A percentile compares a stretch with the other conserved stretches of the same genome.
phyloP scores from a whole-genome alignment of 2,113 vertebrate genomes.

The Butorides virescens region DNA sequence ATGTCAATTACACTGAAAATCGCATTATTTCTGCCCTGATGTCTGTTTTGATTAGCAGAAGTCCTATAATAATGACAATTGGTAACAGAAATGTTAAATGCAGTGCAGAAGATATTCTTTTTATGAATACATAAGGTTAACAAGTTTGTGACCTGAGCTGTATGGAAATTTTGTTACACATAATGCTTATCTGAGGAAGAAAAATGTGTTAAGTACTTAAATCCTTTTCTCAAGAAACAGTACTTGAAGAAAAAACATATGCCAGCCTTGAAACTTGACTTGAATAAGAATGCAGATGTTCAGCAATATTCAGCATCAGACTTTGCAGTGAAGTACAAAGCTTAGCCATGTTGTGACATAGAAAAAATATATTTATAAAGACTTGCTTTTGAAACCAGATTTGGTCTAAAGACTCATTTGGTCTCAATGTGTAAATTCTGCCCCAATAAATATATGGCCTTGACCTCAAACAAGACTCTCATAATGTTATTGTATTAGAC shows the following conservation, averaged over 20 bases:
- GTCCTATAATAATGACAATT: neutral
- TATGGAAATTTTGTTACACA: conserved; percentile 14
- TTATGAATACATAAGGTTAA: conserved; percentile 26
- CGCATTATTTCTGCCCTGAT: neutral
- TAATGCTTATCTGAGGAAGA: conserved; percentile 26
- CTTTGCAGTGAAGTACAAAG: neutral
- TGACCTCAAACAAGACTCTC: conserved; percentile 29
- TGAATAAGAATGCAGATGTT: neutral
- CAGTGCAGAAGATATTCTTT: neutral
- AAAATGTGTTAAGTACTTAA: neutral
- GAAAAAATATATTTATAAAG: neutral
- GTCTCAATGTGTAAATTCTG: conserved; percentile 19
- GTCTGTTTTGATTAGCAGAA: conserved; percentile 46
- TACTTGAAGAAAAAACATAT: neutral
- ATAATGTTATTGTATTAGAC: neutral
- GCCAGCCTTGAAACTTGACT: neutral
- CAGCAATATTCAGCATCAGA: neutral
- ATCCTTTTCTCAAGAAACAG: conserved; percentile 3
- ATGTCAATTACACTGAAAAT: conserved; percentile 47
- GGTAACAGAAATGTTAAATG: conserved; percentile 45
- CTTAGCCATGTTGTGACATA: neutral
- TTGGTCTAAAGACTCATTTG: neutral
- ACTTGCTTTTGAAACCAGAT: conserved; percentile 12
- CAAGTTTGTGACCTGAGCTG: conserved; percentile 25
- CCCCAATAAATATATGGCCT: neutral